Base-by-base conservation (phyloP, 2,888 invertebrate species). In the Scaptomyza caliginosa region DNA sequence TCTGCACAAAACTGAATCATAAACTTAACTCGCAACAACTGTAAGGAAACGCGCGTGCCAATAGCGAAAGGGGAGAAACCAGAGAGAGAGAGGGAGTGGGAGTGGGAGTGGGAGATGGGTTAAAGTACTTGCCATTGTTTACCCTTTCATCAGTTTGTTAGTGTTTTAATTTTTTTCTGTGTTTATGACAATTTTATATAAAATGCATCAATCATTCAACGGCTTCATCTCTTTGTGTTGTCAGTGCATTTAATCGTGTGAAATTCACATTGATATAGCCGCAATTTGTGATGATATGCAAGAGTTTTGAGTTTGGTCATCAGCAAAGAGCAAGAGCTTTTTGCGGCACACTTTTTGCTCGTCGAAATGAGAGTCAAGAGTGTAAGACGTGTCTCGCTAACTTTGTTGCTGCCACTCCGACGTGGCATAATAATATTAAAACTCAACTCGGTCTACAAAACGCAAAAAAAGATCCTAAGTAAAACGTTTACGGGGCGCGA, bases 351-450 rank as follows among this genome's bases (percentile, higher is more conserved):
- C 72, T 59, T 71, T 72, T 59, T 75, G 59, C 59, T 74, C 57
- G 71, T 63, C 75, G 75, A 71, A 71, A 58, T 63, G 58, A 74
- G 16, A 34, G 74, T 55, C 74, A 60, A 67, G 68, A 70, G 71
- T 75, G 38, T 65, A 66, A 56, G 76, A 73, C 72, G 49, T 71
- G 76, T 74, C 64, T 69, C 58, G 58, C 70, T 56, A 34, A 72
- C 76, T 62, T 65, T 71, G 77, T 68, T 69, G 70, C 57, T 30
- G 55, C 70, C 58, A 69, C 84, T 65, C 60, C 70, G 67, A 74
- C 78, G 77, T 83, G 85, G 86, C 81, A 86, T 86, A 86, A 86
- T 84, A 80, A 86, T 84, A 86, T 84, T 84, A 84, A 86, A 83
- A 75, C 76, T 70, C n/a, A 50, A 57, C 57, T 70, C 32, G 49